Evolutionary conservation across 2,888 invertebrate genomes (phyloP).

Genomic region (Torymus aiolomorphi): DNA sequence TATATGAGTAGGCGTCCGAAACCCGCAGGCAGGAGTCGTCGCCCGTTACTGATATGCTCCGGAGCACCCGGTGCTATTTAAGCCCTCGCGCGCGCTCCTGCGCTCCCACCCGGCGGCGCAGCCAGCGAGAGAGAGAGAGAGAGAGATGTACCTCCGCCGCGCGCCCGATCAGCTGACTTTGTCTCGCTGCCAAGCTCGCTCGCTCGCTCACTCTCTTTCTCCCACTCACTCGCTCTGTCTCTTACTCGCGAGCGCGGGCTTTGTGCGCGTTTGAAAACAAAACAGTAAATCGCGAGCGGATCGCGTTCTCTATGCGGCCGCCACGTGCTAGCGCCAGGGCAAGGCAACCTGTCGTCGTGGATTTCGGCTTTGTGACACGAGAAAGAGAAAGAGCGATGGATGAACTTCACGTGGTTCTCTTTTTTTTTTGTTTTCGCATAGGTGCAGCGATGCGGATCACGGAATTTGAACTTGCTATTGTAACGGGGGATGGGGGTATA

Average conservation of each 20-base stretch:
- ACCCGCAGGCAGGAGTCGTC: conserved; percentile 65
- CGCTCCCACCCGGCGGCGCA: conserved; percentile 32
- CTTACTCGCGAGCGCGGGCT: conserved; percentile 1
- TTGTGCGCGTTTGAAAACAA: conserved; percentile 73
- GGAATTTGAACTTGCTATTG: too few relatives aligned
- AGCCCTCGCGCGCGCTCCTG: conserved; percentile 62
- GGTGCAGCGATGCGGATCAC: too few relatives aligned
- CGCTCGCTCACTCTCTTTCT: conserved; percentile 55
- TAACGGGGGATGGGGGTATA: too few relatives aligned
- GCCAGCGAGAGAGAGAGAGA: too few relatives aligned
- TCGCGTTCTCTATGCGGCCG: neutral
- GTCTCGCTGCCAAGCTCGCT: conserved; percentile 57
- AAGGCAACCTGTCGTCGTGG: conserved; percentile 41
- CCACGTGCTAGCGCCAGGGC: conserved; percentile 27
- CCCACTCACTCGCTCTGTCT: conserved; percentile 19
- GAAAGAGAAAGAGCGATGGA: neutral
- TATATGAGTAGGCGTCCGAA: conserved; percentile 13
- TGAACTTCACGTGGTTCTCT: conserved; percentile 11
- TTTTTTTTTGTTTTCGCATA: neutral
- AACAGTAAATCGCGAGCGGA: conserved; percentile 52
- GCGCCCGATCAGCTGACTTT: conserved; percentile 71
- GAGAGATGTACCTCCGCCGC: conserved; percentile 60
- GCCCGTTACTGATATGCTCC: conserved; percentile 70
- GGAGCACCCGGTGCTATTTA: conserved; percentile 72
- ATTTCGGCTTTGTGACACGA: neutral